A percentile compares a stretch with the other conserved stretches of the same genome.
phyloP scores from a whole-genome alignment of 2,888 invertebrate genomes.

The Platypus cylindrus region DNA sequence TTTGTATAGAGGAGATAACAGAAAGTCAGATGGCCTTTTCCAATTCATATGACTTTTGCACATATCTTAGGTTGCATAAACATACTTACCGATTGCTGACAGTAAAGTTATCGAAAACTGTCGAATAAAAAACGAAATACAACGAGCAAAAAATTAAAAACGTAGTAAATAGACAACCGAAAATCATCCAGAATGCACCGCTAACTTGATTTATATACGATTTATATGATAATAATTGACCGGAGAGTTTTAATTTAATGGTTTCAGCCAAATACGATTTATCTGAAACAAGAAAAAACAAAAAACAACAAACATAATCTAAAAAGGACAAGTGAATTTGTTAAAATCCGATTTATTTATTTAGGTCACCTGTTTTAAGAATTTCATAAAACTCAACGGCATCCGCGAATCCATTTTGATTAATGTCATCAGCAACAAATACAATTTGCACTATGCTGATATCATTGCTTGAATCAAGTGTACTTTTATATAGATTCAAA shows the following conservation, averaged over 20 bases:
- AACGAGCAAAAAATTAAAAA: neutral
- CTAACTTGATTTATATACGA: neutral
- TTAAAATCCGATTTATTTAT: neutral
- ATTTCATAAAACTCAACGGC: neutral
- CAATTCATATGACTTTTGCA: too few species aligned
- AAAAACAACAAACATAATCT: neutral
- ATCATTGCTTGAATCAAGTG: neutral
- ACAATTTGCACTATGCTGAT: neutral
- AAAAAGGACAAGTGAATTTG: neutral
- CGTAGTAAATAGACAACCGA: neutral
- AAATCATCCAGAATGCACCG: neutral
- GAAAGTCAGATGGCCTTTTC: too few species aligned
- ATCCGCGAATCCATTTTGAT: neutral
- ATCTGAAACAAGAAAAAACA: conserved; percentile 1
- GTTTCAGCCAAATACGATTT: neutral
- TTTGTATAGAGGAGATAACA: too few species aligned
- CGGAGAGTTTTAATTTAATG: neutral
- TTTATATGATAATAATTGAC: neutral
- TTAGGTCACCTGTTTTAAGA: neutral
- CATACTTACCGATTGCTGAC: neutral
- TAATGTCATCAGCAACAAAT: neutral
- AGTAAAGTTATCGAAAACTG: neutral
- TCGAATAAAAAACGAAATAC: neutral
- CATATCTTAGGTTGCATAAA: neutral
- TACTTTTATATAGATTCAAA: too few species aligned